phyloP scores from a whole-genome alignment of 2,797 vertebrate genomes.

The Chlorospingus semifuscus region DNA sequence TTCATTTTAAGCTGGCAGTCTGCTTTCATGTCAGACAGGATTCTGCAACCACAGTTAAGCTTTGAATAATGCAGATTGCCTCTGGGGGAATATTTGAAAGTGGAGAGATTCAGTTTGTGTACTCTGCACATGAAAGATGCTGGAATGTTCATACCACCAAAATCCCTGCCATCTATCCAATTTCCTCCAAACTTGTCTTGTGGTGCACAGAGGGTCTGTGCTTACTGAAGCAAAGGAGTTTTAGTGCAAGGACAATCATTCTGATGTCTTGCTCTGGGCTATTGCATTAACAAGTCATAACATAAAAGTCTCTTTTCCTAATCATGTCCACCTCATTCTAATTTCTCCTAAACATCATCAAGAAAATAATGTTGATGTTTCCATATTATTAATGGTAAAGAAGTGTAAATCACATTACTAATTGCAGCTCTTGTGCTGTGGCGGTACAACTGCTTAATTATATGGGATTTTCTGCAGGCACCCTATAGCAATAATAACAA shows the following conservation, averaged over 20 bases:
- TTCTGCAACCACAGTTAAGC: conserved; percentile 61
- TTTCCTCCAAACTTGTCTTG: conserved; percentile 54
- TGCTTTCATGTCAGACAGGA: conserved; percentile 60
- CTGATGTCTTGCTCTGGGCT: conserved; percentile 62
- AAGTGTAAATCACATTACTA: conserved; percentile 40
- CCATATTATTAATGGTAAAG: conserved; percentile 39
- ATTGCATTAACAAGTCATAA: conserved; percentile 59
- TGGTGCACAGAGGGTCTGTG: conserved; percentile 57
- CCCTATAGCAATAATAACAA: conserved; percentile 37
- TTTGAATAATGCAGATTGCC: conserved; percentile 68
- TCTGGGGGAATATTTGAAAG: conserved; percentile 60
- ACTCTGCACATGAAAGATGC: conserved; percentile 59
- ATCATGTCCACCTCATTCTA: conserved; percentile 46
- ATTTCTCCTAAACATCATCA: conserved; percentile 28
- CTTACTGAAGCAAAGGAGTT: conserved; percentile 66
- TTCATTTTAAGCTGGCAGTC: conserved; percentile 43
- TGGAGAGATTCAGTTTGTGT: conserved; percentile 57
- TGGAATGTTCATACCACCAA: conserved; percentile 31
- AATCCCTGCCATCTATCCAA: conserved; percentile 38
- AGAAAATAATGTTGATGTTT: conserved; percentile 42
- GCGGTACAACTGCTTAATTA: conserved; percentile 11
- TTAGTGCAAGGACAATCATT: conserved; percentile 60
- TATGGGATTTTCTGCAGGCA: conserved; percentile 15
- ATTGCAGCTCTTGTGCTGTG: neutral
- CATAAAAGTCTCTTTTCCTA: conserved; percentile 34